Percentiles rank a stretch among this genome's conserved stretches.
Evolutionary conservation across 2,797 vertebrate genomes (phyloP).

Genomic region (Pterois miles): DNA sequence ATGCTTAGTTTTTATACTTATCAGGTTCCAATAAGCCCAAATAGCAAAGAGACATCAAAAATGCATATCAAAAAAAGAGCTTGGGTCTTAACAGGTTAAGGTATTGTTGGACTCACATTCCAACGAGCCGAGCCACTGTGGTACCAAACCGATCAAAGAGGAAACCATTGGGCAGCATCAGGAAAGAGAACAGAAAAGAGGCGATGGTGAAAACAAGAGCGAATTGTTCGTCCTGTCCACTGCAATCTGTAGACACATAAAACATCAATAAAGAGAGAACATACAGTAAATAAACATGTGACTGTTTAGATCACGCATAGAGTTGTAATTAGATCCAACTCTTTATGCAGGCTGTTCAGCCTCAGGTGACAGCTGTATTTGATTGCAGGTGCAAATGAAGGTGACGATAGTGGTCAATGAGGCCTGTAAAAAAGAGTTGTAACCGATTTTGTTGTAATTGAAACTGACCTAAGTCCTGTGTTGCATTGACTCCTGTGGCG

Average conservation of each 20-base stretch:
- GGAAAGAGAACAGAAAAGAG: neutral
- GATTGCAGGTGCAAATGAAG: too few relatives aligned
- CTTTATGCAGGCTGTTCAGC: neutral
- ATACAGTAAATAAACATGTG: too few relatives aligned
- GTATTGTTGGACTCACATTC: neutral
- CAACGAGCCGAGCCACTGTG: too few relatives aligned
- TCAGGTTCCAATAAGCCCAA: too few relatives aligned
- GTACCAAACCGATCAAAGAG: neutral
- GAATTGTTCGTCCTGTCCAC: neutral
- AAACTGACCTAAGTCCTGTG: slow-evolving; percentile 63
- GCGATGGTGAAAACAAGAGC: neutral
- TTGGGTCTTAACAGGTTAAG: too few relatives aligned
- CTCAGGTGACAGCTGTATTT: too few relatives aligned
- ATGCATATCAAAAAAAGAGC: too few relatives aligned
- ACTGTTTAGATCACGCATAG: too few relatives aligned
- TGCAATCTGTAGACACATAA: neutral
- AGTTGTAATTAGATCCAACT: too few relatives aligned
- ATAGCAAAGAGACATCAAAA: too few relatives aligned
- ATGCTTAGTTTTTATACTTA: too few relatives aligned
- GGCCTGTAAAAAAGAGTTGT: too few relatives aligned
- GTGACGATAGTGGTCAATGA: neutral
- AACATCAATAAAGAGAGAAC: neutral
- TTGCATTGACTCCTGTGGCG: slow-evolving; percentile 43
- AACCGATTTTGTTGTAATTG: neutral
- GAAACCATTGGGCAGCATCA: neutral